Base-by-base conservation (phyloP, 2,888 invertebrate species). In the Nemurella pictetii region DNA sequence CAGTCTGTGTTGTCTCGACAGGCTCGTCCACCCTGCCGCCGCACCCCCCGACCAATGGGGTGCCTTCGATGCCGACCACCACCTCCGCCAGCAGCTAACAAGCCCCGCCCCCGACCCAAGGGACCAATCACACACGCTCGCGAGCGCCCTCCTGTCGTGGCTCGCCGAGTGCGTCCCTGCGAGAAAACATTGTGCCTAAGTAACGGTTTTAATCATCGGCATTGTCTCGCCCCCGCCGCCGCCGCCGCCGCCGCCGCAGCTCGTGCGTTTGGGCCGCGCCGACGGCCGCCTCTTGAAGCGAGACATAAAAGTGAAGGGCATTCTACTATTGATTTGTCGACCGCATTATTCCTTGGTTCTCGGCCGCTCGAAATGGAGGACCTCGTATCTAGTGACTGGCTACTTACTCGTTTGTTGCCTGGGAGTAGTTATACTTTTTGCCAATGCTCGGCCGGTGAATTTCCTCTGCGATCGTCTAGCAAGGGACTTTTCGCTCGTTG, bases 61-160 rank as follows among this genome's bases (percentile, higher is more conserved):
- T 84, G 27, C 29, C 86, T 35, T 83, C 87, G 82, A 87, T 87
- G 83, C 86, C 87, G 80, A 86, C 87, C 28, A 86, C 87, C 25
- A 87, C 87, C n/a, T n/a, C n/a, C 55, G 86, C 86, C 86, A 87
- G 87, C 86, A 87, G 87, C 86, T 87, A 87, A 86, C 85, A 84
- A 72, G 55, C 82, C 82, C 35, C 55, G 72, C 55, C 84, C 55
- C 73, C 83, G 83, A 74, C 85, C 72, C 73, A 84, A 80, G 86
- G 86, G 86, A 86, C 86, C 86, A 86, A 86, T 78, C 27, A 80
- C 73, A 85, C 32, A 32, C 83, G 86, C 73, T 77, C 26, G 29
- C n/a, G 74, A 30, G 84, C 32, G 28, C 27, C 84, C n/a, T 29
- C 32, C n/a, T 80, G 78, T 12, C 80, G 20, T 26, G n/a, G n/a